Percentiles rank a stretch among this genome's conserved stretches.
These are phyloP conservation scores for Lucinisca nassula DNA, from an alignment of 2,888 invertebrate species.

Conservation along the genomic window DNA sequence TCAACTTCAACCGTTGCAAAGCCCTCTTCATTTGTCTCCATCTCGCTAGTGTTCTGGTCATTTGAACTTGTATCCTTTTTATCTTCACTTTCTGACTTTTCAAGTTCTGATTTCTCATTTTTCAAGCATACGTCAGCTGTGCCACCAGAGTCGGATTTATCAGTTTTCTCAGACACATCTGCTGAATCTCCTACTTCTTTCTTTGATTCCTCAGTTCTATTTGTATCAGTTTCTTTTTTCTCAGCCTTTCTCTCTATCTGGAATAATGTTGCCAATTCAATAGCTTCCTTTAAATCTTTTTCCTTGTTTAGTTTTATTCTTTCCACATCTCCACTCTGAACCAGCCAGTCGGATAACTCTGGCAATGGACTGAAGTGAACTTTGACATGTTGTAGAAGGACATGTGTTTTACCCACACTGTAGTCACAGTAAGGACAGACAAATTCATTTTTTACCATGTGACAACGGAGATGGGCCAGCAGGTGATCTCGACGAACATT, in stretches of 20 bases:
- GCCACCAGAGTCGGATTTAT: background rate
- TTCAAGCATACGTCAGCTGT: background rate
- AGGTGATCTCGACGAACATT: slow-evolving; percentile 93
- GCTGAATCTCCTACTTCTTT: too few species aligned
- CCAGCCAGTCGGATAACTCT: slow-evolving; percentile 84
- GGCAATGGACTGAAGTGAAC: slow-evolving; percentile 91
- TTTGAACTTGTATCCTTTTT: background rate
- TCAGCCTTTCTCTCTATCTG: slow-evolving; percentile 67
- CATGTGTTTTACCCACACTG: slow-evolving; percentile 92
- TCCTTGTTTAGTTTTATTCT: slow-evolving; percentile 79
- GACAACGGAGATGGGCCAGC: slow-evolving; percentile 93
- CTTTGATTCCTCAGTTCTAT: slow-evolving; percentile 26
- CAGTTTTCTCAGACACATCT: background rate
- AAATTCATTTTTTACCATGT: slow-evolving; percentile 91
- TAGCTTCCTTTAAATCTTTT: slow-evolving; percentile 79
- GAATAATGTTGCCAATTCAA: slow-evolving; percentile 74
- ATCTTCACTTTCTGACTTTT: slow-evolving; percentile 8
- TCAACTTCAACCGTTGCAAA: background rate
- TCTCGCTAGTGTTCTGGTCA: background rate
- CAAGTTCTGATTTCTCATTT: background rate
- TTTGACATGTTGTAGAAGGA: slow-evolving; percentile 93
- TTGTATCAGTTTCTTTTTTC: slow-evolving; percentile 16
- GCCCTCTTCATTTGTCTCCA: background rate
- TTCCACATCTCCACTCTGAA: slow-evolving; percentile 81
- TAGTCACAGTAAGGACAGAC: slow-evolving; percentile 95